Base-by-base conservation (phyloP, 92 coral and sea anemone genomes). In the Isaurus tuberculatus region DNA sequence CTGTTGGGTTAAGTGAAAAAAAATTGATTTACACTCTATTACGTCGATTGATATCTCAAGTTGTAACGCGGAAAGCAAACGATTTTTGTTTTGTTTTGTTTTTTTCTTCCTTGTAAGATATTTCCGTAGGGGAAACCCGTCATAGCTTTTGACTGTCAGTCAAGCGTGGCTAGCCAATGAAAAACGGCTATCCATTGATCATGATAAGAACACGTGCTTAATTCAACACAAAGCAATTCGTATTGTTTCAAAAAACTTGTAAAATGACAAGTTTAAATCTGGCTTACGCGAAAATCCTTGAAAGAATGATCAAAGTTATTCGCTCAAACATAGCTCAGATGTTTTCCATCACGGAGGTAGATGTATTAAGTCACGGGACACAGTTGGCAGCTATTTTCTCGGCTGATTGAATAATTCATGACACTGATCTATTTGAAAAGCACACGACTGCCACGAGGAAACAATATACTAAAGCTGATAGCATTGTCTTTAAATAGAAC, bases 381-480 rank as follows among this genome's bases (percentile, higher is more conserved):
- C 5, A 63, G 3, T 27, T 55, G 22, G 19, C 63, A 40, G 46
- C 46, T 40, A 22, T 19, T 55, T 55, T 19, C 23, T 19, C 5
- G 23, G 9, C 63, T 42, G 51, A 26, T 36, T 58, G 82, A 77
- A 77, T 77, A 77, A 77, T 77, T 77, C 70, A 77, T 77, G 70
- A 57, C 4, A 40, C 8, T 33, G 46, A 37, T 9, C 44, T 1
- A 13, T 13, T 9, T 13, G 63, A 30, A 19, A 36, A 60, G 70
- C 82, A 77, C 82, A 77, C 82, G 82, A 58, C 82, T 34, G 82
- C 82, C 82, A 77, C 82, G 82, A 77, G 82, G 82, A 36, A 36
- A 33, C 43, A 77, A 77, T 36, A 36, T 25, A 31, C 53, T 33
- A 32, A 2, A 60, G 80, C 15, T 77, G 30, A 57, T n/a, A 25